phyloP scores from a whole-genome alignment of 2,797 vertebrate genomes.

The Gadopsis bispinosus region DNA sequence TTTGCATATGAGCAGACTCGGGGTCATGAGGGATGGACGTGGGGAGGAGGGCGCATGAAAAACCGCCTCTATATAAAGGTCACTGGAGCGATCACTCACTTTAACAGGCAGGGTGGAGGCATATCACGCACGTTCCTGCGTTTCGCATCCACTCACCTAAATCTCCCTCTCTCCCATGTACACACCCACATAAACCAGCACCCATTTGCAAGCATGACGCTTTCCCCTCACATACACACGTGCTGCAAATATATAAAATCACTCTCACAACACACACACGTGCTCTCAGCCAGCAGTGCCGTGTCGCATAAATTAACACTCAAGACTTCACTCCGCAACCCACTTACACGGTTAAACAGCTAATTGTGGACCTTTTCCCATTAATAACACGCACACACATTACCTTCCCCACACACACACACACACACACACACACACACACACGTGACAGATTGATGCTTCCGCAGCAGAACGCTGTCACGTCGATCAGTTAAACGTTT shows the following conservation, averaged over 20 bases:
- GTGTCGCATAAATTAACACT: conserved; percentile 64
- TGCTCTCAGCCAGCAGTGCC: conserved; percentile 48
- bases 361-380: conserved; percentile 64
- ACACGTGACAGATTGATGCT: conserved; percentile 51
- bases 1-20: conserved; percentile 36
- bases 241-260: conserved; percentile 45
- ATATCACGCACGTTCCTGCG: conserved; percentile 32
- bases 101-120: conserved; percentile 56
- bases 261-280: not conserved
- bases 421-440: not conserved
- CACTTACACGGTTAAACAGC: conserved; percentile 72
- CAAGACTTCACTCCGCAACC: conserved; percentile 50
- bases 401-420: not conserved
- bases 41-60: conserved; percentile 2
- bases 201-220: conserved; percentile 47
- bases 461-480: conserved; percentile 7
- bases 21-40: conserved; percentile 28
- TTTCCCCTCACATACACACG: conserved; percentile 20
- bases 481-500: conserved; percentile 49
- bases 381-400: conserved; percentile 33
- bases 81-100: conserved; percentile 59
- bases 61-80: conserved; percentile 30
- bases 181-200: conserved; percentile 50
- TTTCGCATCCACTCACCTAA: conserved; percentile 34
- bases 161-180: conserved; percentile 12